Evolutionary conservation across 2,888 invertebrate species (phyloP), one percentile per base, ranked within the genome.

Genomic region (Chrysodeixis includens): DNA sequence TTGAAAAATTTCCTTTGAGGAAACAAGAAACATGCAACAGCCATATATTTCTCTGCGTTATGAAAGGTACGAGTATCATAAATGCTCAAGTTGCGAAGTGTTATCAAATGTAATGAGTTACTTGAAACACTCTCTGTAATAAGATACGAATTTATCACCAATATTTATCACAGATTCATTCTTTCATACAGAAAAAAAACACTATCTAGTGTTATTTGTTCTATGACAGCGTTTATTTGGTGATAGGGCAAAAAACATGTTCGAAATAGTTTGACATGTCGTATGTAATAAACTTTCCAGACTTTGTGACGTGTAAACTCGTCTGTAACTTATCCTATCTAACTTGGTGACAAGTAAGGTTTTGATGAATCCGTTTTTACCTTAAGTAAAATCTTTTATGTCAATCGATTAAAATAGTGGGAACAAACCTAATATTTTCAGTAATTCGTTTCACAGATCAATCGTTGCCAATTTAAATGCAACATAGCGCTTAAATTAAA

Each of bases 101-200:
- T 88, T 88, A 88, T 89, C 87, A 86, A 84, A 78, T 86, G 82
- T 85, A 85, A 86, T 87, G 86, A 87, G 83, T 84, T 87, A 83
- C 83, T 79, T 78, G 83, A 78, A 83, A 82, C 83, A 81, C 82
- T 83, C 76, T 55, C 58, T 56, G 84, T 85, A 86, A 86, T 90
- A 90, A 87, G 87, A 81, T 77, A 71, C 62, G 84, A 85, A 82
- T 89, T 88, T 88, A 87, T 86, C 83, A 80, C 73, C 76, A 86
- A 87, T 86, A 87, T 88, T 86, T 86, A 78, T 83, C 79, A 85
- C 82, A 86, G 85, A 85, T 86, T 14, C 10, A 32, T 9, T 10
- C 10, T 32, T 9, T 26, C 26, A 81, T 86, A 81, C 72, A 70
- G 66, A 83, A 83, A 74, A 81, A 86, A 86, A 81, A 73, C 74